A percentile compares a stretch with the other conserved stretches of the same genome.
These are phyloP conservation scores for Felis catus DNA, from an alignment of 2,113 vertebrate genomes.

Conservation along the genomic window DNA sequence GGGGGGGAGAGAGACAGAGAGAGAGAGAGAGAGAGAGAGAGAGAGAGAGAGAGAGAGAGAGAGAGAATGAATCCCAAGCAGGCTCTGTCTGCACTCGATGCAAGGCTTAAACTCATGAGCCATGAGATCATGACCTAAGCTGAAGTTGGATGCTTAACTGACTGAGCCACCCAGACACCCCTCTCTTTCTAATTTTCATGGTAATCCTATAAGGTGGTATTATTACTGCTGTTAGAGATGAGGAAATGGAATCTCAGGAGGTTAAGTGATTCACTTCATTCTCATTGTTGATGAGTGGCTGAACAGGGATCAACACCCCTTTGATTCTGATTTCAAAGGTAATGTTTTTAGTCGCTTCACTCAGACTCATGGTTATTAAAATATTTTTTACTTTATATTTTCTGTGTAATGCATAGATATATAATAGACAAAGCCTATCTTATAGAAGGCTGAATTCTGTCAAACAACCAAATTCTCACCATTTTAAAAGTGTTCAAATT, in stretches of 20 bases:
- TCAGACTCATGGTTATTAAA: not conserved
- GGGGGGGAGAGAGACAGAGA: too few relatives aligned
- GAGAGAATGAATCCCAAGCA: too few relatives aligned
- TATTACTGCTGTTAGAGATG: not conserved
- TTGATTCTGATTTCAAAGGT: not conserved
- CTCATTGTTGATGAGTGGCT: not conserved
- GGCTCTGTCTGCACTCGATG: too few relatives aligned
- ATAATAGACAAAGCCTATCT: not conserved
- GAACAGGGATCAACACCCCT: not conserved
- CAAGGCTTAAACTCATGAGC: too few relatives aligned
- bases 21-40: too few relatives aligned
- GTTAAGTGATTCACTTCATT: not conserved
- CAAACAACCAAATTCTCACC: not conserved
- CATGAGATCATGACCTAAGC: too few relatives aligned
- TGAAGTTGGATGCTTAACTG: too few relatives aligned
- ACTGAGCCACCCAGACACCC: too few relatives aligned
- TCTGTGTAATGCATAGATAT: not conserved
- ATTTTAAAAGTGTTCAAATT: not conserved
- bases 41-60: too few relatives aligned
- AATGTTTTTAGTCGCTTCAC: not conserved
- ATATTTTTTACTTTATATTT: not conserved
- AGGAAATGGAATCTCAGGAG: not conserved
- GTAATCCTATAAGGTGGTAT: not conserved
- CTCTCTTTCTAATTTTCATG: not conserved
- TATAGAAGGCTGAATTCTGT: not conserved